These are phyloP conservation scores for Lasioglossum figueresi DNA, from an alignment of 2,888 invertebrate genomes.

Conservation along the genomic window DNA sequence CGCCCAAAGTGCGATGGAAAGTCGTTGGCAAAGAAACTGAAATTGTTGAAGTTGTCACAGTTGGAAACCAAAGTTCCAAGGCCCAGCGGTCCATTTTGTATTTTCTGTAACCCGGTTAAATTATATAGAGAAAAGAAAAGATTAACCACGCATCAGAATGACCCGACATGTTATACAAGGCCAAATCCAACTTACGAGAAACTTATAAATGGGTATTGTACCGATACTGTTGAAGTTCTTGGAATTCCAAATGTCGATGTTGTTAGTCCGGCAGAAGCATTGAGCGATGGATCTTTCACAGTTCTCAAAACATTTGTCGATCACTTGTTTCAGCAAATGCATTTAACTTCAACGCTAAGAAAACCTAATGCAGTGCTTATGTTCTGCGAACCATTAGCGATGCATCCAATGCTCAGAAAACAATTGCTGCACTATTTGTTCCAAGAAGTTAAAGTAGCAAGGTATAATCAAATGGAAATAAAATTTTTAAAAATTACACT, in stretches of 20 bases:
- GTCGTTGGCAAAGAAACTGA: conserved; percentile 78
- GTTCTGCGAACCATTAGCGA: conserved; percentile 83
- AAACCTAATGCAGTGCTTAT: conserved; percentile 82
- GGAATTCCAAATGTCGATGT: conserved; percentile 83
- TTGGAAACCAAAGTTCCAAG: conserved; percentile 74
- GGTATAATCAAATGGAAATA: conserved; percentile 71
- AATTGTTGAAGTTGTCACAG: conserved; percentile 77
- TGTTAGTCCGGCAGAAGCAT: conserved; percentile 82
- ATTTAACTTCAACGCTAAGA: conserved; percentile 78
- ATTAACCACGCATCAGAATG: conserved; percentile 76
- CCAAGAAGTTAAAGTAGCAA: conserved; percentile 83
- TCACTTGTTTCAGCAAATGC: conserved; percentile 83
- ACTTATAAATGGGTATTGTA: conserved; percentile 82
- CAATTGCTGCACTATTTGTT: conserved; percentile 83
- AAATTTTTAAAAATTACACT: neutral
- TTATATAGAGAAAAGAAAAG: conserved; percentile 81
- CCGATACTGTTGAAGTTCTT: conserved; percentile 80
- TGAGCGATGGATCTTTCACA: conserved; percentile 79
- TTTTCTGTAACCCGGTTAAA: conserved; percentile 82
- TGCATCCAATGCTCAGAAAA: conserved; percentile 80
- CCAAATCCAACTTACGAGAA: conserved; percentile 81
- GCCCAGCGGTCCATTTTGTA: conserved; percentile 82
- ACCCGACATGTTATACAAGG: conserved; percentile 77
- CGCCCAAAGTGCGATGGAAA: conserved; percentile 78
- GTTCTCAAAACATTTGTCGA: conserved; percentile 82